Percentiles rank a stretch among this genome's conserved stretches.
Conservation (phyloP, 2,113 vertebrate genomes). For the Ceyx margarethae region DNA sequence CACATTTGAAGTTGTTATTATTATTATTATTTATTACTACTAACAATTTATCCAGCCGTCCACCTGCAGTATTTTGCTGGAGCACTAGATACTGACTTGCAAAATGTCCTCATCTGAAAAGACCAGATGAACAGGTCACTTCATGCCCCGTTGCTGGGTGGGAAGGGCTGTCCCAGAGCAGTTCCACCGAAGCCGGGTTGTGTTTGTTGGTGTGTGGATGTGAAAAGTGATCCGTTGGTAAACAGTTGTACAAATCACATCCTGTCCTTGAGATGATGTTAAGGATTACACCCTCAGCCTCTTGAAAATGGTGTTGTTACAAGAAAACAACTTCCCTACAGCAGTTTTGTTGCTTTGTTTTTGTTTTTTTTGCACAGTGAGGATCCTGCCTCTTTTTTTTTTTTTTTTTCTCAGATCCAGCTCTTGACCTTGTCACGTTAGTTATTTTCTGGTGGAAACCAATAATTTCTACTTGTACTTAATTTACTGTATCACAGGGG, state of each 20-base stretch:
- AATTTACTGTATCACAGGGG: not conserved
- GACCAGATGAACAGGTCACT: rapidly evolving
- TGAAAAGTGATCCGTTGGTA: not conserved
- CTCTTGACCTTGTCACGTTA: not conserved
- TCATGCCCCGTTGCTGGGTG: not conserved
- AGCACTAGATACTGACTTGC: not conserved
- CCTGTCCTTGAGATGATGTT: not conserved
- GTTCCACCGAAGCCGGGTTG: not conserved
- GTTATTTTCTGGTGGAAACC: not conserved
- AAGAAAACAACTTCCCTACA: not conserved
- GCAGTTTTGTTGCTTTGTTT: not conserved
- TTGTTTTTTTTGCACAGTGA: not conserved
- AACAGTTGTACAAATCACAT: not conserved
- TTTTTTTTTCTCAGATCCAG: not conserved
- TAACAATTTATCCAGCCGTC: not conserved
- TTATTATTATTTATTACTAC: not conserved
- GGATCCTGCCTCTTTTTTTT: not conserved
- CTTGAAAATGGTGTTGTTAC: not conserved
- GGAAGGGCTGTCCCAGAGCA: not conserved
- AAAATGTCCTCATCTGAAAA: not conserved
- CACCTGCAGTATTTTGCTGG: not conserved
- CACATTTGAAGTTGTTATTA: not conserved
- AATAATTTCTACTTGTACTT: not conserved
- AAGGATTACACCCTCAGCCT: not conserved
- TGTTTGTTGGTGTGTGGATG: not conserved